A percentile compares a stretch with the other conserved stretches of the same genome.
These are phyloP conservation scores for Sebastolobus altivelis DNA, from an alignment of 2,797 vertebrate genomes.

Conservation along the genomic window DNA sequence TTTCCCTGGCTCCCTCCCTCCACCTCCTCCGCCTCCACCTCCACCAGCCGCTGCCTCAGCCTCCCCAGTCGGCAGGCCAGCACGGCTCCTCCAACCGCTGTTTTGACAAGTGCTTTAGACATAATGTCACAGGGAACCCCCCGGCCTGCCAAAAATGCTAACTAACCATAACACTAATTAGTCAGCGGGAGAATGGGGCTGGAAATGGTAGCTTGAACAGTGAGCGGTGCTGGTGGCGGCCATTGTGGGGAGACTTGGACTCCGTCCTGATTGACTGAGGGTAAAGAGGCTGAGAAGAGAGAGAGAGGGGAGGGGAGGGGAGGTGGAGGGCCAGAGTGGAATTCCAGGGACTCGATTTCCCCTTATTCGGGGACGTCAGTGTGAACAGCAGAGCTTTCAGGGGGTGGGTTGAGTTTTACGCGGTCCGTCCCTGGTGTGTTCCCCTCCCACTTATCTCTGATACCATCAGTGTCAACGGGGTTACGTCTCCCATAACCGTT, in stretches of 20 bases:
- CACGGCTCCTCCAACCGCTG: slow-evolving; percentile 64
- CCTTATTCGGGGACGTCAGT: slow-evolving; percentile 31
- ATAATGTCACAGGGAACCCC: slow-evolving; percentile 81
- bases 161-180: slow-evolving; percentile 86
- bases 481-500: slow-evolving; percentile 68
- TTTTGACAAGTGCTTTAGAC: slow-evolving; percentile 85
- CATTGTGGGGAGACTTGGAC: slow-evolving; percentile 76
- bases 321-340: slow-evolving; percentile 47
- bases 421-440: slow-evolving; percentile 50
- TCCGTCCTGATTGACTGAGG: slow-evolving; percentile 77
- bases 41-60: slow-evolving; percentile 34
- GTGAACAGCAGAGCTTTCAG: slow-evolving; percentile 59
- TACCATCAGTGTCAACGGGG: slow-evolving; percentile 72
- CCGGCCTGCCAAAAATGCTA: slow-evolving; percentile 79
- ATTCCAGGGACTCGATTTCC: slow-evolving; percentile 61
- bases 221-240: slow-evolving; percentile 55
- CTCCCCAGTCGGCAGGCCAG: slow-evolving; percentile 53
- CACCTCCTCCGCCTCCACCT: slow-evolving; percentile 1
- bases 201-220: slow-evolving; percentile 73
- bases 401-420: slow-evolving; percentile 66
- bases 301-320: slow-evolving; percentile 14
- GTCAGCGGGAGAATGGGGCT: slow-evolving; percentile 73
- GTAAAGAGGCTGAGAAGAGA: slow-evolving; percentile 39
- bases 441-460: slow-evolving; percentile 58
- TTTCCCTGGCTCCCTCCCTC: slow-evolving; percentile 53